These are phyloP conservation scores for Leptopilina drosophilae DNA, from an alignment of 2,888 invertebrate genomes.

Conservation along the genomic window DNA sequence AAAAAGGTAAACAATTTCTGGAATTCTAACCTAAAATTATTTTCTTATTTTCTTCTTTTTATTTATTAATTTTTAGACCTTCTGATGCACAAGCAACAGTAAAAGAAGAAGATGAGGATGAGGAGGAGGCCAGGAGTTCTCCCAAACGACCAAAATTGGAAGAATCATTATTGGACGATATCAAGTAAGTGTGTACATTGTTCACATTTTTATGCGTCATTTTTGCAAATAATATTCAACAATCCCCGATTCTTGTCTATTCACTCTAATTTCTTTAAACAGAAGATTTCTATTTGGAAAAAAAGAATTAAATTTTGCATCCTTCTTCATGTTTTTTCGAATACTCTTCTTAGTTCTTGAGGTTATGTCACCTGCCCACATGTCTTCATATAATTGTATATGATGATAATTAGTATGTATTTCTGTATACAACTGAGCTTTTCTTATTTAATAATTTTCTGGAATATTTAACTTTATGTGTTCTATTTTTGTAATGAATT, in stretches of 20 bases:
- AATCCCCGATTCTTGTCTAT: neutral
- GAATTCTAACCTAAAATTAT: conserved; percentile 40
- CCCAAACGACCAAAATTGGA: conserved; percentile 66
- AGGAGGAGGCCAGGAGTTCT: conserved; percentile 48
- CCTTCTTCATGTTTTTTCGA: neutral
- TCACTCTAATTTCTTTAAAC: neutral
- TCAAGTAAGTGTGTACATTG: conserved; percentile 66
- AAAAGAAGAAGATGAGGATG: conserved; percentile 62
- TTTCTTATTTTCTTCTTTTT: conserved; percentile 10
- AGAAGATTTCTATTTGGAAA: neutral
- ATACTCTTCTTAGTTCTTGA: neutral
- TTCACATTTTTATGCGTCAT: neutral
- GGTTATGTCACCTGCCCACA: neutral
- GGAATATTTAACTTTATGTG: neutral
- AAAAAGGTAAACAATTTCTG: conserved; percentile 46
- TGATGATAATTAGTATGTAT: no score
- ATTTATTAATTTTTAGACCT: conserved; percentile 5
- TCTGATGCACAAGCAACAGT: conserved; percentile 18
- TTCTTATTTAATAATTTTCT: neutral
- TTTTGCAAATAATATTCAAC: neutral
- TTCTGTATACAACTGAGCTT: no score
- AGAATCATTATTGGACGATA: conserved; percentile 68
- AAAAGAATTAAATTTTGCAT: neutral
- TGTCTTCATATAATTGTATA: neutral
- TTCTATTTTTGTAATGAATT: conserved; percentile 13